A percentile compares a stretch with the other conserved stretches of the same genome.
Conservation (phyloP, 92 coral and sea anemone species). For the Desmophyllum pertusum region DNA sequence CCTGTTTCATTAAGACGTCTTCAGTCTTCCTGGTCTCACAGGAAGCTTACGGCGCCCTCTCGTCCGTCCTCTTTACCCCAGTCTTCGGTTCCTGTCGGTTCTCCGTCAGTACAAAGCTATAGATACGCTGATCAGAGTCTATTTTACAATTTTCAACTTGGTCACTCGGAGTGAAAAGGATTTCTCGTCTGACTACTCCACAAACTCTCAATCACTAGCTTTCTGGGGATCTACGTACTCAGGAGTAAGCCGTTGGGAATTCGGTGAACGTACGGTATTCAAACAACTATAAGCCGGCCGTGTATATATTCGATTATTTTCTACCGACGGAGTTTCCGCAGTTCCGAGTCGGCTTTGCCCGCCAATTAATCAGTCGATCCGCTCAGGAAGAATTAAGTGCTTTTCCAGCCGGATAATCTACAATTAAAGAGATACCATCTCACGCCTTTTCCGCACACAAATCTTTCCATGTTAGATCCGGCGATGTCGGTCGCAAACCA, state of each 20-base stretch:
- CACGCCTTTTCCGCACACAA: slow-evolving; percentile 5
- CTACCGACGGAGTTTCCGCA: background rate
- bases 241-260: background rate
- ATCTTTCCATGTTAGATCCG: background rate
- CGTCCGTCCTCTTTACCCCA: no score
- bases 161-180: no score
- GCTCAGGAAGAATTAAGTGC: slow-evolving; percentile 13
- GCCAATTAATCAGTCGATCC: background rate
- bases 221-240: no score
- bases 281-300: background rate
- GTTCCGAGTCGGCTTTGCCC: background rate
- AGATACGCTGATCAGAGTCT: no score
- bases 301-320: background rate
- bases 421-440: background rate
- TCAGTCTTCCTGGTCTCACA: no score
- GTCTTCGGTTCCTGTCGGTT: no score
- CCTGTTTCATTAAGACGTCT: no score
- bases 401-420: background rate
- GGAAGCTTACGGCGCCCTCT: no score
- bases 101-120: no score
- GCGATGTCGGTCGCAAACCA: background rate
- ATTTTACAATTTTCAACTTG: no score
- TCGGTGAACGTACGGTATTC: background rate
- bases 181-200: no score
- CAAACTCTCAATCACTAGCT: no score